Evolutionary conservation across 2,888 invertebrate genomes (phyloP).

Genomic region (Crepidodera aurea): DNA sequence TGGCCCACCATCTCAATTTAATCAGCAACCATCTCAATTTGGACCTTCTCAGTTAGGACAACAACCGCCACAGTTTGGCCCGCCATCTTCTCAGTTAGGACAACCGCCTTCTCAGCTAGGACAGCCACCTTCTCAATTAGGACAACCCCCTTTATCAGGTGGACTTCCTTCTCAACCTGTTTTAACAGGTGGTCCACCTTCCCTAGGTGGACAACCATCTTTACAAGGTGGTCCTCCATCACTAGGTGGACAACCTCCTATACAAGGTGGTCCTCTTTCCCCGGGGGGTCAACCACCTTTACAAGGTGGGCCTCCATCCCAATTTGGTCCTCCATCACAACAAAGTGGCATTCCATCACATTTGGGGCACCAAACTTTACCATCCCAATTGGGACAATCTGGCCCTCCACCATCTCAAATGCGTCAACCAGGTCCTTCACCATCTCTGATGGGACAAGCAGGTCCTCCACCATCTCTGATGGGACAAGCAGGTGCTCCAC

Average conservation of each 20-base stretch:
- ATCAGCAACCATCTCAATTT: background rate
- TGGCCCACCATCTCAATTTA: constrained; percentile 5
- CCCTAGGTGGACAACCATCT: background rate
- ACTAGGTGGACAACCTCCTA: background rate
- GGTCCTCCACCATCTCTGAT: too few relatives aligned
- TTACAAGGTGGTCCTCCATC: background rate
- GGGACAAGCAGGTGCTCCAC: too few relatives aligned
- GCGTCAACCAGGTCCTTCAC: too few relatives aligned
- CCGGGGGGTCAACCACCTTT: background rate
- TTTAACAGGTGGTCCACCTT: background rate
- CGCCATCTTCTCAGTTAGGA: constrained; percentile 7
- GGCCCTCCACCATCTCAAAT: too few relatives aligned
- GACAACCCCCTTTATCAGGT: constrained; percentile 18
- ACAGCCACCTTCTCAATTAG: constrained; percentile 5
- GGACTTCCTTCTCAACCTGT: constrained; percentile 22
- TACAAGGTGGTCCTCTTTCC: background rate
- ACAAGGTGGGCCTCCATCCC: constrained; percentile 23
- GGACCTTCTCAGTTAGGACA: constrained; percentile 20
- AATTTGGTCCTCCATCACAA: background rate
- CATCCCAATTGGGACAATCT: too few relatives aligned
- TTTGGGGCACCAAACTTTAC: constrained; percentile 3
- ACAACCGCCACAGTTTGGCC: constrained; percentile 11
- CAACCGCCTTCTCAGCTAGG: constrained; percentile 10
- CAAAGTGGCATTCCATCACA: constrained; percentile 9
- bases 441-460: too few relatives aligned